Evolutionary conservation across 2,797 vertebrate species (phyloP), one percentile per base, ranked within the genome.

Genomic region (Sus cebifrons): DNA sequence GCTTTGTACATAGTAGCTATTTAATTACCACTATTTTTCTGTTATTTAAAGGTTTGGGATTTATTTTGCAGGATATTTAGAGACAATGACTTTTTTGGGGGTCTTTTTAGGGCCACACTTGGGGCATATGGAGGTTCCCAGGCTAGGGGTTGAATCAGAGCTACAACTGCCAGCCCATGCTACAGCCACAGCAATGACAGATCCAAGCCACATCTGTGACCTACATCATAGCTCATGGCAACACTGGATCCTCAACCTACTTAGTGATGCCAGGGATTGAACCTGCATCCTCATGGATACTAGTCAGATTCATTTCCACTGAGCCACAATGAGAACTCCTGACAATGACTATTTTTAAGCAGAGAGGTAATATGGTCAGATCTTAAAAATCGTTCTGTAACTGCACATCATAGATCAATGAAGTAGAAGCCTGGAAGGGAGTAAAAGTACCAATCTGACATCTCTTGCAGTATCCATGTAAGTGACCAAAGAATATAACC

Each of bases 321-420:
- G 44, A 49, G 44, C 44, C 44, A 49, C 44, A 49, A 10, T 49
- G 44, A 10, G 44, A 49, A 49, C 44, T 49, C 44, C 44, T 10
- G 13, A 71, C 12, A 74, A 20, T 64, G 5, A 40, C 40, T 54
- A 23, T 60, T 77, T 74, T 81, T 60, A 60, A 87, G 40, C 73
- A 82, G 52, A 77, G 73, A 32, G 8, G 4, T 58, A 27, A 1
- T 86, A 16, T 78, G 21, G 32, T 70, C 10, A 58, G 23, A 67
- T 88, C 49, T 91, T 78, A 79, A 96, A 89, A 82, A 52, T 65
- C 29, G 54, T 86, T 92, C 29, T 92, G 25, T 44, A 86, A 89
- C 36, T 40, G 36, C 13, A 4, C 65, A 54, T 68, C 9, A 79
- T 11, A 21, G 84, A 44, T 71, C 79, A 40, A 8, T 32, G 23